Evolutionary conservation across 2,888 invertebrate genomes (phyloP).

Genomic region (Holacanthella duospinosa): DNA sequence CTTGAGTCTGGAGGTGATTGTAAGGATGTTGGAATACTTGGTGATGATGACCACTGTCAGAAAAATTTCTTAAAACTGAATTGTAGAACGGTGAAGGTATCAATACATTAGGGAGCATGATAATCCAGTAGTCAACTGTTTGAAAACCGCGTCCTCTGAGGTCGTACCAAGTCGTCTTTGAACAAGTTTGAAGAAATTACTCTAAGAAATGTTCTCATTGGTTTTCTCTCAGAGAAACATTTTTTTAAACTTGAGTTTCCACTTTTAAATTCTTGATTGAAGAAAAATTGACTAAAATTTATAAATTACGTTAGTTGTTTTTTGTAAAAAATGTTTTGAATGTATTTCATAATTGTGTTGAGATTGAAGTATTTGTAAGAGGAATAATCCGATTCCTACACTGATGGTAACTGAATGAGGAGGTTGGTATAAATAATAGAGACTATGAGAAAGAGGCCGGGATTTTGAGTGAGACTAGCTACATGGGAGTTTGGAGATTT

Average conservation of each 20-base stretch:
- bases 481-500: not conserved
- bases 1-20: conserved; percentile 4
- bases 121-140: too few relatives aligned
- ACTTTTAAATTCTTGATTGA: too few relatives aligned
- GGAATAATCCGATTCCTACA: too few relatives aligned
- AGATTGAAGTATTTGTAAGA: too few relatives aligned
- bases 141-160: not conserved
- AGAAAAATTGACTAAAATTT: too few relatives aligned
- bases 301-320: too few relatives aligned
- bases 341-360: too few relatives aligned
- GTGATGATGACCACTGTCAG: conserved; percentile 18
- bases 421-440: too few relatives aligned
- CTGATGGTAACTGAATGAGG: too few relatives aligned
- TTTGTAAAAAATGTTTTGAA: too few relatives aligned
- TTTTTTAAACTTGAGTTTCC: too few relatives aligned
- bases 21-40: not conserved
- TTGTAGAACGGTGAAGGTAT: conserved; percentile 32
- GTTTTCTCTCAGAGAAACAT: conserved; percentile 1
- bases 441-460: not conserved
- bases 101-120: conserved; percentile 36
- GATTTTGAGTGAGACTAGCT: too few relatives aligned
- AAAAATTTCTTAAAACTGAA: conserved; percentile 26
- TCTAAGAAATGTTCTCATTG: not conserved
- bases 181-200: conserved; percentile 4
- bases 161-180: not conserved